Evolutionary conservation across 1,140 invertebrate species (phyloP).

Genomic region (Cydia amplana): DNA sequence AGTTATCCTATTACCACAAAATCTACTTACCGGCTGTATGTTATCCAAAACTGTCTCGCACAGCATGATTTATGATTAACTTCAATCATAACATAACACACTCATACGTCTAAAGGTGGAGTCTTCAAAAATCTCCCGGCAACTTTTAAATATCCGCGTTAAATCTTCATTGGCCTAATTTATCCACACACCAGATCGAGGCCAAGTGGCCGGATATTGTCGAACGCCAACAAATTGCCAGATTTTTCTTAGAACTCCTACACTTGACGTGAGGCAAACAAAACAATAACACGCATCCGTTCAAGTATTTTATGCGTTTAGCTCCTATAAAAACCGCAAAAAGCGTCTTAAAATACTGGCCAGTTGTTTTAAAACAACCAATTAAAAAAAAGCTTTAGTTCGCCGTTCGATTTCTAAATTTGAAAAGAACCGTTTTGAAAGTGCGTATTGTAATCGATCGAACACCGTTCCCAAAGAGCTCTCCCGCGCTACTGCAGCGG

Average conservation of each 20-base stretch:
- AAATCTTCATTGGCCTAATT: slow-evolving; percentile 17
- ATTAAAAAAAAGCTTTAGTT: not conserved
- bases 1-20: not conserved
- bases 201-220: slow-evolving; percentile 23
- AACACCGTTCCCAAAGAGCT: slow-evolving; percentile 5
- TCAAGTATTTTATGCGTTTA: not conserved
- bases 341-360: not conserved
- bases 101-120: not conserved
- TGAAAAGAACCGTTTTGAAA: not conserved
- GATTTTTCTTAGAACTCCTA: slow-evolving; percentile 25
- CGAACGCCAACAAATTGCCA: slow-evolving; percentile 26
- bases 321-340: not conserved
- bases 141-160: not conserved
- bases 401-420: not conserved
- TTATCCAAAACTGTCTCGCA: slow-evolving; percentile 25
- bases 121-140: not conserved
- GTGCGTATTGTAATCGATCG: not conserved
- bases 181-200: not conserved
- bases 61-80: not conserved
- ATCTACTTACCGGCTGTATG: slow-evolving; percentile 21
- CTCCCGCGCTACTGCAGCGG: slow-evolving; percentile 17
- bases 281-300: slow-evolving; percentile 24
- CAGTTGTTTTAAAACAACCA: not conserved
- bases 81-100: slow-evolving; percentile 6
- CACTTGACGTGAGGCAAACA: not conserved